Percentiles rank a stretch among this genome's conserved stretches.
phyloP scores from a whole-genome alignment of 2,797 vertebrate species.

The Sylvia borin region DNA sequence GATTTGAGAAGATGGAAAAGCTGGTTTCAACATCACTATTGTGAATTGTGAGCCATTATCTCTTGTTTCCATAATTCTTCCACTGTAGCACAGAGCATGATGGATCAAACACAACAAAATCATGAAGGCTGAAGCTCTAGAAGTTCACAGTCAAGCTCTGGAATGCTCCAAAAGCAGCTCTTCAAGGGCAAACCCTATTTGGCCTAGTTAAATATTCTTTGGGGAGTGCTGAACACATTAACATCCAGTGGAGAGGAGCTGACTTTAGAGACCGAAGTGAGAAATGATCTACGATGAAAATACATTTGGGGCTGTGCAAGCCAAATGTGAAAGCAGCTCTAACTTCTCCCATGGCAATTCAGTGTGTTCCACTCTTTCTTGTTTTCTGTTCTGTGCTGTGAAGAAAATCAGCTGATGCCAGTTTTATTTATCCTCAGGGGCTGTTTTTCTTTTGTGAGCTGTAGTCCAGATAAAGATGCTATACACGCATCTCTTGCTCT shows the following conservation, averaged over 20 bases:
- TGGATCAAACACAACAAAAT: background rate
- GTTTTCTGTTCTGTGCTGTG: background rate
- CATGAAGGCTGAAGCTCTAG: background rate
- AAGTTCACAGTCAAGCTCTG: background rate
- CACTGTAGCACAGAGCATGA: background rate
- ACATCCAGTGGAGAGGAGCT: background rate
- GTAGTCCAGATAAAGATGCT: background rate
- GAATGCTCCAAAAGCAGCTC: background rate
- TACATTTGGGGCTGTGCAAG: background rate
- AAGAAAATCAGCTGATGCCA: slow-evolving; percentile 5
- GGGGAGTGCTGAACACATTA: background rate
- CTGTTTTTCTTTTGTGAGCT: background rate
- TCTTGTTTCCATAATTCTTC: background rate
- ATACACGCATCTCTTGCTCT: accelerated
- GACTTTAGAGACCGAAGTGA: background rate
- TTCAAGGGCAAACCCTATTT: background rate
- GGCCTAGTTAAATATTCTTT: background rate
- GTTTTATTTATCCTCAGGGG: background rate
- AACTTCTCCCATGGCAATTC: background rate
- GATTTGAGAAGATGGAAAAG: background rate
- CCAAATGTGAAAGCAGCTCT: background rate
- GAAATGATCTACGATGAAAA: background rate
- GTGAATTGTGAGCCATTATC: background rate
- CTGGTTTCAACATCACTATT: background rate
- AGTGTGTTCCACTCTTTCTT: background rate